Evolutionary conservation across 2,113 vertebrate genomes (phyloP).

Genomic region (Balaenoptera acutorostrata): DNA sequence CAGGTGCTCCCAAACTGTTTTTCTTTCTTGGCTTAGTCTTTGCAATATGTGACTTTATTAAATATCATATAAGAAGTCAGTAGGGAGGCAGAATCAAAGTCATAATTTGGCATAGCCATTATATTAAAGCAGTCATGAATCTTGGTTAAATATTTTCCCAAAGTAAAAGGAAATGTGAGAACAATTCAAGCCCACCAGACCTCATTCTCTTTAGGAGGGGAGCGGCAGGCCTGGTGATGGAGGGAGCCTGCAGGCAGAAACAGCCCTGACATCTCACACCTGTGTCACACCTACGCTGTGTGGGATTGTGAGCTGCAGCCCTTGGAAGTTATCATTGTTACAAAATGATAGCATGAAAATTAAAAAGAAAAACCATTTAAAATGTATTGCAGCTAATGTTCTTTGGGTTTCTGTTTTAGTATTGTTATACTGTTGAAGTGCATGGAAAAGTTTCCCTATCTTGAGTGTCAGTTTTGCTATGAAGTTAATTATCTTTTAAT

Average conservation of each 20-base stretch:
- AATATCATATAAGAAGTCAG: conserved; percentile 31
- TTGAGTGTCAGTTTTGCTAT: not conserved
- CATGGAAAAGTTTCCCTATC: not conserved
- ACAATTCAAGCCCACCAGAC: not conserved
- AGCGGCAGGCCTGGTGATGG: not conserved
- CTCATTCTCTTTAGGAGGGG: not conserved
- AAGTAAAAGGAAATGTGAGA: conserved; percentile 43
- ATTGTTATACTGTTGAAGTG: not conserved
- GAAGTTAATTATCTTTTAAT: conserved; percentile 20
- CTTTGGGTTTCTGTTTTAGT: conserved; percentile 11
- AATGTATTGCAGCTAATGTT: conserved; percentile 22
- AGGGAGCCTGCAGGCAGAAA: conserved; percentile 49
- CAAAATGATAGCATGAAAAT: conserved; percentile 34
- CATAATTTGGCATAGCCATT: not conserved
- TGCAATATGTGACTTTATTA: conserved; percentile 10
- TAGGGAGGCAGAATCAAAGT: not conserved
- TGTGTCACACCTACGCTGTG: conserved; percentile 49
- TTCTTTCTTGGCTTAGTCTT: not conserved
- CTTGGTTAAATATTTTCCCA: not conserved
- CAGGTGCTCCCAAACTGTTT: not conserved
- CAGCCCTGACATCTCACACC: conserved; percentile 45
- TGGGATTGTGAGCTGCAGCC: conserved; percentile 25
- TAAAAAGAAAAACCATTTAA: conserved; percentile 14
- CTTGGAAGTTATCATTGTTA: conserved; percentile 56
- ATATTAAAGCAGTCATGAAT: not conserved